These are phyloP conservation scores for Dryoscopus gambensis DNA, from an alignment of 2,113 vertebrate species.

Conservation along the genomic window DNA sequence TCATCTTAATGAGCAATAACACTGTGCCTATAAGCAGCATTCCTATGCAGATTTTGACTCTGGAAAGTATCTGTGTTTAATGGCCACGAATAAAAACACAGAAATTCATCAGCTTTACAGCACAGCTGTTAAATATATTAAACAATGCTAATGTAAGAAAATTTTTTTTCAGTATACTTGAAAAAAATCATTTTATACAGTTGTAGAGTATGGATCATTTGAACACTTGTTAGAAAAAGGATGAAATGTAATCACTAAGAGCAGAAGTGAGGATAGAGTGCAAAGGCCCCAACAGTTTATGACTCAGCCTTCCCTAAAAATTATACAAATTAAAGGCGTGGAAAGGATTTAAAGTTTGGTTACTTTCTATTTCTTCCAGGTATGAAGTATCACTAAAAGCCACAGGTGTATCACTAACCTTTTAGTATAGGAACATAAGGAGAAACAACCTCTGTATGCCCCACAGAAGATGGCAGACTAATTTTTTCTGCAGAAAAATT, in stretches of 20 bases:
- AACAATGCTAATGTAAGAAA: not conserved
- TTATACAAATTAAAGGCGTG: not conserved
- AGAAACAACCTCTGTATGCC: not conserved
- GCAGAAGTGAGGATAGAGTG: not conserved
- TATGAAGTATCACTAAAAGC: not conserved
- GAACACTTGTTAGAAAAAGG: not conserved
- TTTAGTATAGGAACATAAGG: not conserved
- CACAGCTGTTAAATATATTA: not conserved
- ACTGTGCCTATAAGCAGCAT: not conserved
- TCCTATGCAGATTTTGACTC: not conserved
- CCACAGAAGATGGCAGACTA: not conserved
- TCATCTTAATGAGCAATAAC: not conserved
- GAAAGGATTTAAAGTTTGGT: not conserved
- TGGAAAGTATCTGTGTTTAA: not conserved
- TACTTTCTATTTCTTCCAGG: not conserved
- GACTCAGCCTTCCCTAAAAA: not conserved
- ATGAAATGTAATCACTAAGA: not conserved
- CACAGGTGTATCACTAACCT: not conserved
- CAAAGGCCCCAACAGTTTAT: not conserved
- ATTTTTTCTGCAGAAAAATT: not conserved
- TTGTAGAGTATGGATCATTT: not conserved
- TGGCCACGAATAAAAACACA: not conserved
- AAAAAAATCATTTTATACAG: not conserved
- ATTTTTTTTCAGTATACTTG: not conserved
- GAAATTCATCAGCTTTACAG: not conserved